Base-by-base conservation (phyloP, 2,888 invertebrate genomes). In the Cyrtodaria siliqua region DNA sequence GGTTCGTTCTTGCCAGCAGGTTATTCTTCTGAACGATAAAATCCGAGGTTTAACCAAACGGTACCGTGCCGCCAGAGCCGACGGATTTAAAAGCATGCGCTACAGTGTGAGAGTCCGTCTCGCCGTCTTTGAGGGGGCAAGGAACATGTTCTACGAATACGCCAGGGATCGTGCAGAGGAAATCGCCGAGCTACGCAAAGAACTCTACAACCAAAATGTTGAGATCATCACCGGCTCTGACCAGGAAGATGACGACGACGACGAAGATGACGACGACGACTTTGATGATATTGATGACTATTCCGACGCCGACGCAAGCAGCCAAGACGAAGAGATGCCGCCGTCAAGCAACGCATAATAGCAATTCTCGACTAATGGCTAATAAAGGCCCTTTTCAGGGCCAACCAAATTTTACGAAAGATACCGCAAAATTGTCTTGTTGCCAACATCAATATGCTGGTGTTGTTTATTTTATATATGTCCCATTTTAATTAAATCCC, bases 81-180 rank as follows among this genome's bases (percentile, higher is more conserved):
- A 69, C 8, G 63, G 72, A n/a, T 72, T 71, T 23, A 64, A 67
- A 55, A 59, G 72, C 27, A 75, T 80, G 55, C 72, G 79, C 18
- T 80, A 80, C 59, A 76, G 64, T 23, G 18, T 72, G 4, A 71
- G 79, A 1, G 66, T 80, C 44, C 72, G 75, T 26, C 42, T 80
- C 2, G 79, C 79, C n/a, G 72, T 66, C 4, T 61, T 67, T 18
- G 79, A 80, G 23, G 79, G 79, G 0, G 75, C 76, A 1, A 55
- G 79, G n/a, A 80, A 80, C 62, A 69, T 80, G 52, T 76, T 56
- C 49, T 76, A 80, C 69, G 79, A 80, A 69, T 80, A 75, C 27
- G 79, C 79, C 18, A 50, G 79, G 26, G 72, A 75, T 49, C 27
- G 66, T 12, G 79, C 79, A 26, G 79, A 80, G 33, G 75, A 80